Conservation (phyloP, 2,113 vertebrate genomes). For the Jacana jacana region DNA sequence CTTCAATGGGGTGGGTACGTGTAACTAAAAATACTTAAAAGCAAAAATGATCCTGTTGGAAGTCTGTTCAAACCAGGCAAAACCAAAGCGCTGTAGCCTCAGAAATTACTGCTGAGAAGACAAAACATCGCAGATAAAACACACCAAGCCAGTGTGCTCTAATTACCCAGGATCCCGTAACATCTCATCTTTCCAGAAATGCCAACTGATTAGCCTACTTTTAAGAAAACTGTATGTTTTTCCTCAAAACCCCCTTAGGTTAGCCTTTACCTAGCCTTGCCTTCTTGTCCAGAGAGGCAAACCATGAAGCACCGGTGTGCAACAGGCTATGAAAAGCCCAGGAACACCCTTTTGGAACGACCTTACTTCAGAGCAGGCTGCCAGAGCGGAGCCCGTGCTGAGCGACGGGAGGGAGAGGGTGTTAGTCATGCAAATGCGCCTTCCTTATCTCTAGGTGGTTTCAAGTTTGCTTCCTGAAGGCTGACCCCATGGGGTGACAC, state of each 20-base stretch:
- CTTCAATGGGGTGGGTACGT: neutral
- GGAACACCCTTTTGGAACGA: neutral
- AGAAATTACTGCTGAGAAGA: neutral
- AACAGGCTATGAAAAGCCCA: neutral
- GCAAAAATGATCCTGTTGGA: neutral
- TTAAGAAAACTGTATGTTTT: neutral
- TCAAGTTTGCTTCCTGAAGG: neutral
- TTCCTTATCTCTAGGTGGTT: neutral
- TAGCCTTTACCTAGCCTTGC: neutral
- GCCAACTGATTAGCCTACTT: neutral
- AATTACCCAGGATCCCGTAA: neutral
- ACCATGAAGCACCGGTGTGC: neutral
- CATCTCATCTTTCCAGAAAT: neutral
- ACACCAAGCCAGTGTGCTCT: neutral
- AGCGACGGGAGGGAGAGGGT: neutral
- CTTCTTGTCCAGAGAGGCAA: neutral
- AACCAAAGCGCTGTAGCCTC: neutral
- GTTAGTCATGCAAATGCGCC: neutral
- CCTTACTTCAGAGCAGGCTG: neutral
- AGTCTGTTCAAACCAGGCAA: neutral
- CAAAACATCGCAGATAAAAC: neutral
- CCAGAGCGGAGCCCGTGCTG: neutral
- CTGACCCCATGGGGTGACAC: neutral
- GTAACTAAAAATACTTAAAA: slow-evolving; percentile 2
- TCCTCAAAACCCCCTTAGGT: neutral